Evolutionary conservation across 1,140 invertebrate species (phyloP), one percentile per base, ranked within the genome.

Genomic region (Maconellicoccus hirsutus): DNA sequence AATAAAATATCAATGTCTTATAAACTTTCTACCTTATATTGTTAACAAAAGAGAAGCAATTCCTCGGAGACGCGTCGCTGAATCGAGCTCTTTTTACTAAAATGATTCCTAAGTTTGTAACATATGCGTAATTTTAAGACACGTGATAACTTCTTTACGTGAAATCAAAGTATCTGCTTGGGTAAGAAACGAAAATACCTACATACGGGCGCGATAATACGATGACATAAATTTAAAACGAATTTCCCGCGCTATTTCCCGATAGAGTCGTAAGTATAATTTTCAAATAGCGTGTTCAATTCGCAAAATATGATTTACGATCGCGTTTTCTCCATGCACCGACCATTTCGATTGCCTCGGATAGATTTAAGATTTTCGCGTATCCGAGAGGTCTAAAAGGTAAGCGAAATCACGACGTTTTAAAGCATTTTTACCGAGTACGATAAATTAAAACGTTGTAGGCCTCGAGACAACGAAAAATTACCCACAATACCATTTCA

Each of bases 171-270:
- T 52, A 52, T 16, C 42, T 52, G 4, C 12, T 52, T 52, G 42
- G 6, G n/a, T n/a, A n/a, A n/a, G n/a, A n/a, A n/a, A n/a, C n/a
- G 29, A 33, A 33, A 33, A 33, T 33, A 33, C 4, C 29, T 33
- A 33, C 29, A 33, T 33, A 33, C 12, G 29, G 29, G 29, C 29
- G 29, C 42, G 42, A 52, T 52, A 52, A 52, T 52, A 52, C 4
- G 42, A 52, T 52, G 42, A 52, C 42, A 52, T 52, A 52, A 52
- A 52, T 52, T 52, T 52, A 52, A 52, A 52, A 52, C 42, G 42
- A 52, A 52, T 52, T 52, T 52, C 42, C 42, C 42, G 42, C 42
- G 16, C 42, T 52, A 52, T 52, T 52, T 52, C 42, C 42, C 42
- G n/a, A 19, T 16, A 8, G 42, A 52, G n/a, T 52, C 42, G 42